Evolutionary conservation across 2,113 vertebrate genomes (phyloP), one percentile per base, ranked within the genome.

Genomic region (Calidris pugnax): DNA sequence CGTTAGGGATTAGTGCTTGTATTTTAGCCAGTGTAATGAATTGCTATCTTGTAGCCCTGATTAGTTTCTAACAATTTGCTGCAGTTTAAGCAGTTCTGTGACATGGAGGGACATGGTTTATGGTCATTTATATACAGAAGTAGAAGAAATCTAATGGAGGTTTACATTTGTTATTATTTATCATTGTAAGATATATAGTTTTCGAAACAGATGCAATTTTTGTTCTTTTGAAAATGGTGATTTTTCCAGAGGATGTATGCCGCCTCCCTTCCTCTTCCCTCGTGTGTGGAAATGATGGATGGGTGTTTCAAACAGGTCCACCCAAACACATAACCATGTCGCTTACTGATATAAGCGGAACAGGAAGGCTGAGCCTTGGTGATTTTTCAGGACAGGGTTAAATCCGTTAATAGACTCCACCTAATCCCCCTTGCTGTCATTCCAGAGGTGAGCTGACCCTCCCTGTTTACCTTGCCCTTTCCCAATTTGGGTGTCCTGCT

Each of bases 241-340:
- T 60, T 71, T 69, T 95, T 56, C 37, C 35, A 43, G 79, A 63
- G 71, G 13, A 24, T 27, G 7, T 30, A 14, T n/a, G 21, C 27
- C 0, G 0, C 37, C 30, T 76, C 12, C 45, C 14, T 10, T 68
- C 23, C 19, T 64, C 43, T n/a, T 75, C 10, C 21, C 4, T 14
- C 0, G 0, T 1, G 0, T 0, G 1, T 76, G 78, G 77, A 50
- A 80, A 9, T 69, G 67, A n/a, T 21, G 27, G 68, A 67, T 48
- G 35, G 7, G 1, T 32, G 18, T 79, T 89, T 79, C 53, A 45
- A 57, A 75, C 14, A 26, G 21, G 15, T 68, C 62, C 63, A 63
- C 23, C 12, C 33, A 82, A 73, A 76, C 1, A 1, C 37, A 6
- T 74, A 66, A 26, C 13, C 12, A 2, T 12, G 21, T 43, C 35